A percentile compares a stretch with the other conserved stretches of the same genome.
Evolutionary conservation across 64 coral and sea anemone species (phyloP).

Genomic region (Montipora foliosa): DNA sequence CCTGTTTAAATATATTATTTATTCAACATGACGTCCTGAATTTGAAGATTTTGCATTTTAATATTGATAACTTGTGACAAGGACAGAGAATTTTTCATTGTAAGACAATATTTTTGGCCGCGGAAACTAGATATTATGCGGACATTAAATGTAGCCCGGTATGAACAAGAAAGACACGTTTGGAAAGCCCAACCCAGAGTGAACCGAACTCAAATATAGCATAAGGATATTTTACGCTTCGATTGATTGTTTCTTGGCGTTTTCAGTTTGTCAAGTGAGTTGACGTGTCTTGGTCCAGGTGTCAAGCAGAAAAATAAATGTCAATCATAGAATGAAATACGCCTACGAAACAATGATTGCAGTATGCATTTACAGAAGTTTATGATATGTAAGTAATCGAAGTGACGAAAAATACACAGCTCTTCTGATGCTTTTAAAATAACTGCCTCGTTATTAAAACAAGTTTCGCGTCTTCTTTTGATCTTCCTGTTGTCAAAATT

Average conservation of each 20-base stretch:
- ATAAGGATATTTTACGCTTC: background rate
- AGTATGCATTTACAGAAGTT: background rate
- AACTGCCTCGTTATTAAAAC: no score
- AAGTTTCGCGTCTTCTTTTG: no score
- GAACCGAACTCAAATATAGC: background rate
- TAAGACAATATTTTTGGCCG: background rate
- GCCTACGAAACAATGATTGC: background rate
- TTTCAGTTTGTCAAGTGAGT: constrained; percentile 2
- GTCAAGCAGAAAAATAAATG: background rate
- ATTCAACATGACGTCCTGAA: background rate
- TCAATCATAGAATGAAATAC: background rate
- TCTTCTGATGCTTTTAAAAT: no score
- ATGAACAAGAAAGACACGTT: no score
- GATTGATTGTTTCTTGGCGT: background rate
- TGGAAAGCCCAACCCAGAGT: no score
- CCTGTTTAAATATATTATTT: background rate
- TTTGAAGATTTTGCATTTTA: constrained; percentile 28
- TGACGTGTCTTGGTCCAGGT: background rate
- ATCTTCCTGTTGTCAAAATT: no score
- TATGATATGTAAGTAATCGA: background rate
- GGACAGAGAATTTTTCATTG: background rate
- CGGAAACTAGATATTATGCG: background rate
- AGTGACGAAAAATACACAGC: background rate
- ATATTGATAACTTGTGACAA: constrained; percentile 1
- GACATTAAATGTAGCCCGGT: no score